Evolutionary conservation across 1,140 invertebrate genomes (phyloP).

Genomic region (Pissodes strobi): DNA sequence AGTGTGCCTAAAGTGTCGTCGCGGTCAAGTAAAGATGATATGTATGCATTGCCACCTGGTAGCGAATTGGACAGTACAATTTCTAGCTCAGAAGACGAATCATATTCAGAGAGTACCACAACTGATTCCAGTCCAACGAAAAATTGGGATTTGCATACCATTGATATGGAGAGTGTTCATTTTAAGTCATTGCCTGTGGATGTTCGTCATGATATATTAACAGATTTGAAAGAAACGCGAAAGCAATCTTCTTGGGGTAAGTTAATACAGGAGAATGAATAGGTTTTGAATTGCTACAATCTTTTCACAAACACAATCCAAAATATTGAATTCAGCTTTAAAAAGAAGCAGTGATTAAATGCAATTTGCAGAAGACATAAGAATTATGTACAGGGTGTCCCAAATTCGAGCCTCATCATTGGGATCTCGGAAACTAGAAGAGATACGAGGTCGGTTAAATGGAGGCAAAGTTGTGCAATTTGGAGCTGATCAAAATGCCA

Average conservation of each 20-base stretch:
- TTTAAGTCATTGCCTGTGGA: conserved; percentile 84
- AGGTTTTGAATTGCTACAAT: too few species aligned
- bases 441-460: too few species aligned
- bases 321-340: too few species aligned
- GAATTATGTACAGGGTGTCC: too few species aligned
- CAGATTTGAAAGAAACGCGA: conserved; percentile 87
- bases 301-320: too few species aligned
- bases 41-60: conserved; percentile 71
- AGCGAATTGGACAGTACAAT: conserved; percentile 55
- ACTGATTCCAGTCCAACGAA: conserved; percentile 57
- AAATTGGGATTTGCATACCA: conserved; percentile 71
- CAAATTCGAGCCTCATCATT: too few species aligned
- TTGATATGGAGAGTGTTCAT: conserved; percentile 77
- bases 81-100: conserved; percentile 33
- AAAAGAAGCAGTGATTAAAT: too few species aligned
- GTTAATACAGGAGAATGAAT: too few species aligned
- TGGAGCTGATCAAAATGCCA: too few species aligned
- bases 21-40: conserved; percentile 60
- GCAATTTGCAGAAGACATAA: too few species aligned
- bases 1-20: conserved; percentile 12
- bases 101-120: conserved; percentile 23
- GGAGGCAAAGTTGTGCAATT: too few species aligned
- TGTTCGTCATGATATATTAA: conserved; percentile 89
- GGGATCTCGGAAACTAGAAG: too few species aligned
- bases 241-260: conserved; percentile 86